These are phyloP conservation scores for Paguma larvata DNA, from an alignment of 2,797 vertebrate genomes.

Conservation along the genomic window DNA sequence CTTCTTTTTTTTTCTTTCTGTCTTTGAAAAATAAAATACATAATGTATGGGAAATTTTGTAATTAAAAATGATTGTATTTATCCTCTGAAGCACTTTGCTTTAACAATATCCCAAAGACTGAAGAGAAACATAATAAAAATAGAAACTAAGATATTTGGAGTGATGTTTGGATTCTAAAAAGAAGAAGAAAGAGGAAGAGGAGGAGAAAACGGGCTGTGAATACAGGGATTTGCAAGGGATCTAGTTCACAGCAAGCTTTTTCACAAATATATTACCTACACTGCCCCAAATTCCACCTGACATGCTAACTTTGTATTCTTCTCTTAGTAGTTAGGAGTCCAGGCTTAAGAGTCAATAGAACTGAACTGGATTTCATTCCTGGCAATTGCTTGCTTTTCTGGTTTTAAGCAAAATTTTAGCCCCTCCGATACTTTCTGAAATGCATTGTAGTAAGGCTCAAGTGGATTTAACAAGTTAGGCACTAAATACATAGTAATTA, in stretches of 20 bases:
- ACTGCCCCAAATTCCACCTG: neutral
- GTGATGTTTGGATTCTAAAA: neutral
- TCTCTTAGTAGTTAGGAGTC: neutral
- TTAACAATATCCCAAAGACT: neutral
- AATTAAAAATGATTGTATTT: neutral
- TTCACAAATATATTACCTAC: neutral
- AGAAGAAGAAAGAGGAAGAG: neutral
- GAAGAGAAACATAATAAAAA: conserved; percentile 19
- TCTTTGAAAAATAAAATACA: neutral
- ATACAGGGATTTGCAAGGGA: neutral
- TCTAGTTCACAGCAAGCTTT: neutral
- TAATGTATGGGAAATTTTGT: neutral
- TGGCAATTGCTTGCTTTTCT: neutral
- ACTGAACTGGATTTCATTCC: neutral
- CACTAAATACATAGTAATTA: neutral
- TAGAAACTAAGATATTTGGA: neutral
- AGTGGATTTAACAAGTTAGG: neutral
- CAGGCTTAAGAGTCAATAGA: neutral
- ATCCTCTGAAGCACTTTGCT: neutral
- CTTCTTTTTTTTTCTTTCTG: neutral
- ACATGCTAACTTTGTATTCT: neutral
- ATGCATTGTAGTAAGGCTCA: neutral
- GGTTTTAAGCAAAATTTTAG: neutral
- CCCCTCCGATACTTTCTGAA: neutral
- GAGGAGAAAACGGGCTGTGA: neutral